A percentile compares a stretch with the other conserved stretches of the same genome.
These are phyloP conservation scores for Asobara japonica DNA, from an alignment of 1,140 invertebrate species.

Conservation along the genomic window DNA sequence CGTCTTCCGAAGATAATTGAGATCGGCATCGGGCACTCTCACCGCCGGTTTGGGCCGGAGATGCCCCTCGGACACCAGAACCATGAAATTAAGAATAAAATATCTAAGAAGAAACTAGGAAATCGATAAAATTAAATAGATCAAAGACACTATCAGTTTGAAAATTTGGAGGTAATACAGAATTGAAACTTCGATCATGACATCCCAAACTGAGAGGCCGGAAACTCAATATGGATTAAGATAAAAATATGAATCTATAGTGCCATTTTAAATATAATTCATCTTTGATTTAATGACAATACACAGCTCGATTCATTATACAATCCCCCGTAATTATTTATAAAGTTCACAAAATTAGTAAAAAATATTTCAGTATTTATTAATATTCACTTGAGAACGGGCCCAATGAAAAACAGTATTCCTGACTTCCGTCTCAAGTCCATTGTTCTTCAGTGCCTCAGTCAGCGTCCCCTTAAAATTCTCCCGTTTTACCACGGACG, in stretches of 20 bases:
- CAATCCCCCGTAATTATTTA: too few species aligned
- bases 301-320: too few species aligned
- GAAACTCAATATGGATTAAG: too few species aligned
- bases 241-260: too few species aligned
- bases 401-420: slow-evolving; percentile 87
- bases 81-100: too few species aligned
- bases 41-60: slow-evolving; percentile 57
- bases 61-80: slow-evolving; percentile 60
- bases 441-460: slow-evolving; percentile 77
- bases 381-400: slow-evolving; percentile 66
- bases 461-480: slow-evolving; percentile 81
- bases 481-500: slow-evolving; percentile 75
- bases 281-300: too few species aligned
- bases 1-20: slow-evolving; percentile 80
- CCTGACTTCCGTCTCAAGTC: slow-evolving; percentile 80
- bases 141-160: too few species aligned
- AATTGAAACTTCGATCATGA: too few species aligned
- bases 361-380: too few species aligned
- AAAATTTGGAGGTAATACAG: too few species aligned
- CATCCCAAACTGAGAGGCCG: too few species aligned
- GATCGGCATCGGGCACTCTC: slow-evolving; percentile 53
- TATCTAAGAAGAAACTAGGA: background rate
- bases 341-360: background rate
- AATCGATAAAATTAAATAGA: slow-evolving; percentile 20
- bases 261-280: too few species aligned